These are phyloP conservation scores for Ceyx erithaca DNA, from an alignment of 2,797 vertebrate species.

Conservation along the genomic window DNA sequence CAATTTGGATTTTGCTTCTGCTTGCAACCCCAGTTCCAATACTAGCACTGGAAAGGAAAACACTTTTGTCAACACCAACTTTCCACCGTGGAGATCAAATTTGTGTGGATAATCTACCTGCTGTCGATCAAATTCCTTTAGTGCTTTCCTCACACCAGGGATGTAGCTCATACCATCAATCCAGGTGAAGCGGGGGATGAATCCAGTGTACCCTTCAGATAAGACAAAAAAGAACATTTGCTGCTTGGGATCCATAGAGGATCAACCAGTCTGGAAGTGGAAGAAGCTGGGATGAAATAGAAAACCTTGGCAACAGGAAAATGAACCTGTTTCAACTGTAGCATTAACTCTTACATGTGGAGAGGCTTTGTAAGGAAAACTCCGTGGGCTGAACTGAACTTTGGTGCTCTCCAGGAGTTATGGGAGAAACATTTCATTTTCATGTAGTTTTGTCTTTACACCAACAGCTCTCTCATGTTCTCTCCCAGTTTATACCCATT, in stretches of 20 bases:
- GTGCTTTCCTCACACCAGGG: slow-evolving; percentile 56
- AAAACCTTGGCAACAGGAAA: background rate
- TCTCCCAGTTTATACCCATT: background rate
- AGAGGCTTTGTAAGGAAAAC: background rate
- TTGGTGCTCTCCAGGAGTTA: background rate
- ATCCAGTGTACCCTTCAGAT: slow-evolving; percentile 73
- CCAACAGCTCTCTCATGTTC: background rate
- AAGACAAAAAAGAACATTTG: background rate
- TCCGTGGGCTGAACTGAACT: background rate
- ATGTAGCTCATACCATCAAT: slow-evolving; percentile 42
- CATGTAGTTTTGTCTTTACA: background rate
- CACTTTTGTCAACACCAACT: rapidly evolving
- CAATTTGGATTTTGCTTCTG: background rate
- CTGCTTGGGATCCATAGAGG: background rate
- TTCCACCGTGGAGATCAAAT: background rate
- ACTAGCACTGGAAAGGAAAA: background rate
- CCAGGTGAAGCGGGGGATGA: slow-evolving; percentile 61
- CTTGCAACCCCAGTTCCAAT: background rate
- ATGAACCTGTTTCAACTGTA: background rate
- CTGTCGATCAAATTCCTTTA: slow-evolving; percentile 62
- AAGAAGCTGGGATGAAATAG: background rate
- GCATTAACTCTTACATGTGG: background rate
- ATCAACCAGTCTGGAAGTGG: background rate
- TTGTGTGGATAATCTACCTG: slow-evolving; percentile 56
- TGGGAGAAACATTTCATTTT: background rate